phyloP scores from a whole-genome alignment of 2,888 invertebrate genomes.

The Empis stercorea region DNA sequence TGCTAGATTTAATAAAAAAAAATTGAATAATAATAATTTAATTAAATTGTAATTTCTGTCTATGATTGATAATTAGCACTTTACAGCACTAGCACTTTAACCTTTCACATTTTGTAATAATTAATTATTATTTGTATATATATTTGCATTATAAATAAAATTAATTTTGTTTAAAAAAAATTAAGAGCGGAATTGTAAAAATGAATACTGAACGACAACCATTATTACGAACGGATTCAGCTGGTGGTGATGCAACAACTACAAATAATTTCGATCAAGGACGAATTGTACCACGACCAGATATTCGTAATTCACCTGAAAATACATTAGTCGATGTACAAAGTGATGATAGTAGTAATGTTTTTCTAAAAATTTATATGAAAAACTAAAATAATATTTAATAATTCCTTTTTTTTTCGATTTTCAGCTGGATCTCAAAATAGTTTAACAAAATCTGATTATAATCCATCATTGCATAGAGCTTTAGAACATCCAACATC shows the following conservation, averaged over 20 bases:
- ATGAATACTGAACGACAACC: slow-evolving; percentile 62
- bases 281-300: slow-evolving; percentile 25
- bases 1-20: too few relatives aligned
- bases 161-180: too few relatives aligned
- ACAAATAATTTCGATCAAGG: slow-evolving; percentile 16
- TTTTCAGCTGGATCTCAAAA: slow-evolving; percentile 15
- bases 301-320: slow-evolving; percentile 35
- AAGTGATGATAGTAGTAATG: slow-evolving; percentile 30
- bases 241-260: neutral
- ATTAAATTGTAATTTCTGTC: too few relatives aligned
- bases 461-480: slow-evolving; percentile 53
- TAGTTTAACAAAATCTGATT: slow-evolving; percentile 22
- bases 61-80: too few relatives aligned
- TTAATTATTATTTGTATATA: too few relatives aligned
- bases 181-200: slow-evolving; percentile 23
- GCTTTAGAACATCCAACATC: slow-evolving; percentile 66
- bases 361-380: slow-evolving; percentile 7
- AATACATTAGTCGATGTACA: slow-evolving; percentile 34
- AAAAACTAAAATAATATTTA: too few relatives aligned
- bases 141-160: too few relatives aligned
- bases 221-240: slow-evolving; percentile 34
- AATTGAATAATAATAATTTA: too few relatives aligned
- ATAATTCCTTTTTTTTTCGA: slow-evolving; percentile 1
- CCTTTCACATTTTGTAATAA: too few relatives aligned
- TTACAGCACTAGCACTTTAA: too few relatives aligned